Percentiles rank a stretch among this genome's conserved stretches.
Conservation (phyloP, 2,113 vertebrate genomes). For the Mastomys natalensis region DNA sequence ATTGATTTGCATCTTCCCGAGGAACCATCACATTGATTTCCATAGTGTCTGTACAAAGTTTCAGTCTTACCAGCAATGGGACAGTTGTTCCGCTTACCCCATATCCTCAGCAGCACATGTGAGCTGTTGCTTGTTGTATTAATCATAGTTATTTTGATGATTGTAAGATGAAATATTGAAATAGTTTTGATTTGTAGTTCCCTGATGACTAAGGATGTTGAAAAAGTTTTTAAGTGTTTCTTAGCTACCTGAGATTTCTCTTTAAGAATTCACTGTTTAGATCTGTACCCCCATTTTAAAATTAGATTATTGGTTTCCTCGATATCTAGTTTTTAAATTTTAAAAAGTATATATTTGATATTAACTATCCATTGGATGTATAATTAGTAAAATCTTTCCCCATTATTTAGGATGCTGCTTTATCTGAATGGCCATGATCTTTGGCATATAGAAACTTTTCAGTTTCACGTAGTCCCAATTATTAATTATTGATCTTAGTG, state of each 20-base stretch:
- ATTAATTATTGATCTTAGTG: neutral
- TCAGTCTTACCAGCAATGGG: neutral
- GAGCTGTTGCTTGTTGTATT: neutral
- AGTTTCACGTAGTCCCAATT: neutral
- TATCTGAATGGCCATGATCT: neutral
- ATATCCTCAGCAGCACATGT: neutral
- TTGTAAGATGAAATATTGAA: neutral
- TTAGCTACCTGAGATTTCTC: neutral
- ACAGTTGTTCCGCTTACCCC: neutral
- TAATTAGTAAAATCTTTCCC: neutral
- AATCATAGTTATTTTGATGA: neutral
- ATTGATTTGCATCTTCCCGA: neutral
- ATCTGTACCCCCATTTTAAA: neutral
- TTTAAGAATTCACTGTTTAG: neutral
- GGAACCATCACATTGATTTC: neutral
- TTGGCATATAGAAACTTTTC: neutral
- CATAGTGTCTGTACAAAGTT: neutral
- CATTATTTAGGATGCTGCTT: neutral
- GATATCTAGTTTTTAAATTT: neutral
- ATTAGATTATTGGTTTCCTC: neutral
- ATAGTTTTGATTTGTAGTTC: neutral
- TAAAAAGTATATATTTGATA: neutral
- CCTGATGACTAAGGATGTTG: neutral
- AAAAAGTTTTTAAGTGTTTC: neutral
- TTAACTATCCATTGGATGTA: neutral